Conservation (phyloP, 2,113 vertebrate species). For the Phylloscopus trochilus region DNA sequence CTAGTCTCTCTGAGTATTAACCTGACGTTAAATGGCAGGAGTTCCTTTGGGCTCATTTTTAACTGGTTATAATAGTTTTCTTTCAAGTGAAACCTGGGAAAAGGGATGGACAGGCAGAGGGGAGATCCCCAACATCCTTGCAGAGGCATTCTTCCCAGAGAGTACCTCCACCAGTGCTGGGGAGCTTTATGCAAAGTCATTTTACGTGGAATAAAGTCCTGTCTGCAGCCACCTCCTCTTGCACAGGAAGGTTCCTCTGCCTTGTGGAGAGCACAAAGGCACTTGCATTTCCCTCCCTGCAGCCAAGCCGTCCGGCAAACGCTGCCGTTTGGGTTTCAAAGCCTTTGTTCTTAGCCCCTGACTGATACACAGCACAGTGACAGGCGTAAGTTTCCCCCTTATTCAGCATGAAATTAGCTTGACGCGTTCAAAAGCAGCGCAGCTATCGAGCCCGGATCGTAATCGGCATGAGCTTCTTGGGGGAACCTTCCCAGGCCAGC, state of each 20-base stretch:
- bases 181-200: not conserved
- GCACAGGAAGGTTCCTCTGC: not conserved
- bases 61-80: accelerated
- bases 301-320: not conserved
- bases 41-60: not conserved
- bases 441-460: not conserved
- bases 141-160: not conserved
- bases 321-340: not conserved
- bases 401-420: slow-evolving; percentile 56
- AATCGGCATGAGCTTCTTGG: slow-evolving; percentile 6
- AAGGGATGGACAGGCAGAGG: not conserved
- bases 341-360: slow-evolving; percentile 27
- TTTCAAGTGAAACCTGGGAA: not conserved
- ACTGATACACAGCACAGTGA: slow-evolving; percentile 8
- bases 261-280: not conserved
- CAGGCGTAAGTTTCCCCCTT: slow-evolving; percentile 41
- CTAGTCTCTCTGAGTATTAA: not conserved
- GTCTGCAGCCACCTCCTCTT: not conserved
- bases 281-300: not conserved
- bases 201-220: not conserved
- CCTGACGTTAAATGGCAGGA: not conserved
- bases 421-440: slow-evolving; percentile 12
- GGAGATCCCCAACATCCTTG: no score
- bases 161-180: not conserved
- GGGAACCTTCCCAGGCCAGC: not conserved